Evolutionary conservation across 2,113 vertebrate genomes (phyloP).

Genomic region (Oreochromis aureus): DNA sequence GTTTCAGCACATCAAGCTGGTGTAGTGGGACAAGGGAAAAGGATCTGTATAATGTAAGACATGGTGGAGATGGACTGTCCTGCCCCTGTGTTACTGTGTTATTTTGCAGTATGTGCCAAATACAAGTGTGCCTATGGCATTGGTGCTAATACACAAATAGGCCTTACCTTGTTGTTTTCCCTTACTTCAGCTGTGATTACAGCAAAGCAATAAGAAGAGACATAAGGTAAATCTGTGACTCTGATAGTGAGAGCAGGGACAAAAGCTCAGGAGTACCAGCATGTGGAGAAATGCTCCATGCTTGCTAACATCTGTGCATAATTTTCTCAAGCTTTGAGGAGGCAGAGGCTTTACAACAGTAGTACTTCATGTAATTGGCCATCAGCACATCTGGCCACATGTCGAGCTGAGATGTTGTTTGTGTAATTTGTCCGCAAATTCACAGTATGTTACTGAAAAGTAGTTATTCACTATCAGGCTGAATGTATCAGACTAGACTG

Average conservation of each 20-base stretch:
- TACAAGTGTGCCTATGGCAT: neutral
- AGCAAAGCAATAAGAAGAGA: constrained; percentile 13
- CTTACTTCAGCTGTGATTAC: neutral
- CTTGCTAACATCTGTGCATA: neutral
- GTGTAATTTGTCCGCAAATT: neutral
- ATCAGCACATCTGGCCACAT: neutral
- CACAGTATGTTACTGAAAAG: neutral
- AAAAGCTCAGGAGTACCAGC: neutral
- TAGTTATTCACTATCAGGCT: neutral
- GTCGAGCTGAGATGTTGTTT: neutral
- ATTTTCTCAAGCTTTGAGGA: neutral
- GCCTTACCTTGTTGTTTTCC: neutral
- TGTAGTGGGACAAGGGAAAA: neutral
- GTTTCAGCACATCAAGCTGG: neutral
- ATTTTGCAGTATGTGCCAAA: constrained; percentile 4
- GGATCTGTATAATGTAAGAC: neutral
- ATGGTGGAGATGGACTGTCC: neutral
- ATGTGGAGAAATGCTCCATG: neutral
- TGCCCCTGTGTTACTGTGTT: neutral
- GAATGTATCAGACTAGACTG: neutral
- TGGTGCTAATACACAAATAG: constrained; percentile 15
- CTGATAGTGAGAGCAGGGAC: neutral
- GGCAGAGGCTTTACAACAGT: neutral
- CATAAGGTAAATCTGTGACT: neutral
- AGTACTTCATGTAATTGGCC: neutral